phyloP scores from a whole-genome alignment of 1,140 invertebrate genomes.

The Trialeurodes vaporariorum region DNA sequence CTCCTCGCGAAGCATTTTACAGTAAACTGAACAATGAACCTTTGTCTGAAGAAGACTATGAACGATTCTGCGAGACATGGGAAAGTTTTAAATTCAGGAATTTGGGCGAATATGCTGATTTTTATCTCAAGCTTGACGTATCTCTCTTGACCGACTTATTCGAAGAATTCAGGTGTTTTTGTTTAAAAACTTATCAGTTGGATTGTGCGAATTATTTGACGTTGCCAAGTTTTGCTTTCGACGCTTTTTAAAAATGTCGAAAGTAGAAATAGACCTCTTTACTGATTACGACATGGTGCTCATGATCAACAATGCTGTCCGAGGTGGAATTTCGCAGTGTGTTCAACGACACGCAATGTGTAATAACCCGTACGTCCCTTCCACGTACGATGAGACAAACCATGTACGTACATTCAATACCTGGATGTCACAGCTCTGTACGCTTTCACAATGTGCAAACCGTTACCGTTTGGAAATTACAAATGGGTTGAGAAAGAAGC shows the following conservation, averaged over 20 bases:
- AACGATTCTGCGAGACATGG: background rate
- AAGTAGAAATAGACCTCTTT: background rate
- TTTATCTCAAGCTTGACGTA: background rate
- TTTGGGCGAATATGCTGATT: constrained; percentile 1
- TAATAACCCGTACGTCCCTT: no score
- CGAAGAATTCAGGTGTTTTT: background rate
- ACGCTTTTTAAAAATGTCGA: background rate
- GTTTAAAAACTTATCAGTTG: background rate
- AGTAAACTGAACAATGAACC: background rate
- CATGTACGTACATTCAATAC: background rate
- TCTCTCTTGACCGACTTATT: background rate
- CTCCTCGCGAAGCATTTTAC: background rate
- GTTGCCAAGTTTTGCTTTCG: background rate
- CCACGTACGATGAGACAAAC: background rate
- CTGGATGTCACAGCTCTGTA: background rate
- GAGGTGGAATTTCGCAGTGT: background rate
- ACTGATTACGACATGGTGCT: background rate
- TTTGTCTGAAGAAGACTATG: background rate
- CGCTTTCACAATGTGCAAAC: background rate
- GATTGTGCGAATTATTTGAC: constrained; percentile 2
- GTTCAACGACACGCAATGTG: background rate
- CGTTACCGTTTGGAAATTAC: background rate
- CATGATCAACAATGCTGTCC: background rate
- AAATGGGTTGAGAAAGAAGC: constrained; percentile 6
- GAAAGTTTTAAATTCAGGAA: background rate